Evolutionary conservation across 2,888 invertebrate species (phyloP).

Genomic region (Epirrita christyi): DNA sequence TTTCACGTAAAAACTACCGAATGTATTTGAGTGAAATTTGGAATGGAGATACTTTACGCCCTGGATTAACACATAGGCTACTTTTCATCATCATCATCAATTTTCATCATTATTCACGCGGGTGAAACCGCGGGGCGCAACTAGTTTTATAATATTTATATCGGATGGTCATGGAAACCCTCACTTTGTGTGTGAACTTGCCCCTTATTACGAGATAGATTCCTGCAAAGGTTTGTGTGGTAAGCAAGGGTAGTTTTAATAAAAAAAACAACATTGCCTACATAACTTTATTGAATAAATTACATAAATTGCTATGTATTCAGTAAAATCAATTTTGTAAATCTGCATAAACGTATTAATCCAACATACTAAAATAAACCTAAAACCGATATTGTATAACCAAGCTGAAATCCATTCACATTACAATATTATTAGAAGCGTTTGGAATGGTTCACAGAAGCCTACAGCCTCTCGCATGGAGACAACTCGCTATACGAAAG

Average conservation of each 20-base stretch:
- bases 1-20: too few species aligned
- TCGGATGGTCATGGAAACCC: too few species aligned
- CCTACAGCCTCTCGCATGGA: slow-evolving; percentile 46
- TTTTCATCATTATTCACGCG: too few species aligned
- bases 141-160: too few species aligned
- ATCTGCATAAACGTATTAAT: slow-evolving; percentile 58
- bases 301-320: slow-evolving; percentile 69
- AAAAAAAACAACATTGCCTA: slow-evolving; percentile 61
- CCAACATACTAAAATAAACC: slow-evolving; percentile 59
- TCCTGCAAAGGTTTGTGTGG: too few species aligned
- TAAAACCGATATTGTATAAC: slow-evolving; percentile 57
- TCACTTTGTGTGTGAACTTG: too few species aligned
- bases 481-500: slow-evolving; percentile 31
- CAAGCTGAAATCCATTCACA: slow-evolving; percentile 34
- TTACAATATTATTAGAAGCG: slow-evolving; percentile 27
- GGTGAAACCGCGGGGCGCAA: too few species aligned
- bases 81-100: too few species aligned
- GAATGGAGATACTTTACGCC: too few species aligned
- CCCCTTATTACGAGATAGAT: too few species aligned
- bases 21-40: too few species aligned
- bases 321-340: slow-evolving; percentile 57
- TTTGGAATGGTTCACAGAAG: slow-evolving; percentile 68
- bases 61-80: too few species aligned
- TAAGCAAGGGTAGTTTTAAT: slow-evolving; percentile 14
- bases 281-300: slow-evolving; percentile 79